Evolutionary conservation across 2,113 vertebrate genomes (phyloP), one percentile per base, ranked within the genome.

Genomic region (Brachypteracias leptosomus): DNA sequence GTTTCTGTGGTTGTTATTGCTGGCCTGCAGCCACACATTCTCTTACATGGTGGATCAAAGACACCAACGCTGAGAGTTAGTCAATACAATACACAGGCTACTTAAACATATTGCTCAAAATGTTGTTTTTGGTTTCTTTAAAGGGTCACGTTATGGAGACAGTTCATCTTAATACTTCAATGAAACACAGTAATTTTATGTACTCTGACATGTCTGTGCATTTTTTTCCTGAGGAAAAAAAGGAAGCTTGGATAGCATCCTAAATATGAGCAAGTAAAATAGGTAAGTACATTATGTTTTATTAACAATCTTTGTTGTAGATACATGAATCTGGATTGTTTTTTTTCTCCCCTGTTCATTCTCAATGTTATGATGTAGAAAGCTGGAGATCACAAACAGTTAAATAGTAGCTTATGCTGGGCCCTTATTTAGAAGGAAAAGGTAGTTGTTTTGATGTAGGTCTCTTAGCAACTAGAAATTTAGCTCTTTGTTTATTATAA

Each of bases 401-500:
- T 97, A 97, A 98, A 97, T 79, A 84, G 65, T 93, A 97, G 81
- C 77, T 95, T 96, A 87, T 86, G 72, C 68, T 83, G 55, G 25
- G 28, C 95, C 87, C 95, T 93, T 96, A 94, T 94, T 97, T 96
- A 96, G 80, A 94, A 96, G 85, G 85, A 95, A 91, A 95, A 96
- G 66, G 92, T 94, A 83, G 94, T 71, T 97, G 85, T 83, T 97
- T 96, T 97, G 96, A 97, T 85, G 89, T 72, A 96, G 88, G 96
- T 98, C 91, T 98, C 97, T 97, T 96, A 97, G 97, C 97, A 98
- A 98, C 97, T 97, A 96, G 91, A 97, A 96, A 98, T 96, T 76
- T 93, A 97, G 94, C 79, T 91, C 95, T 95, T 86, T 97, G 96
- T 97, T 97, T 97, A 94, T 97, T 97, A 88, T 92, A 92, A 96